These are phyloP conservation scores for Ianthella basta DNA, from an alignment of 37 sponge, comb jelly and placozoan species.

Conservation along the genomic window DNA sequence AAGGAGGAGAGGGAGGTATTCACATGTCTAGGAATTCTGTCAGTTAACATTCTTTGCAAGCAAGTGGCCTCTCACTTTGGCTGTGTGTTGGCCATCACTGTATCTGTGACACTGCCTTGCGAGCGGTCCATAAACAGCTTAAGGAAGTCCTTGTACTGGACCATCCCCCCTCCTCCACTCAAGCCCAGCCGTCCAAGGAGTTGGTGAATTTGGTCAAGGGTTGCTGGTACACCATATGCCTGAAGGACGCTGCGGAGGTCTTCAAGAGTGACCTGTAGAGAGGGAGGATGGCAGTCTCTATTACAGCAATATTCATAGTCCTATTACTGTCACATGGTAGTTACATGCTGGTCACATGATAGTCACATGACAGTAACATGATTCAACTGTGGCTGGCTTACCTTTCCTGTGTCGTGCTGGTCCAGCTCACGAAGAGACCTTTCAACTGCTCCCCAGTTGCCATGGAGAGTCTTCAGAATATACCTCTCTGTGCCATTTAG, in stretches of 20 bases:
- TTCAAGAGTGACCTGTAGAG: conserved; percentile 37
- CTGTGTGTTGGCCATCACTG: background rate
- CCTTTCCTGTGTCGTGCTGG: conserved; percentile 1
- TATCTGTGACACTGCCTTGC: conserved; percentile 23
- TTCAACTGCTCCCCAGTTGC: conserved; percentile 7
- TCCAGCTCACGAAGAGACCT: background rate
- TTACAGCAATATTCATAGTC: no score
- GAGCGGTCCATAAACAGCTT: conserved; percentile 21
- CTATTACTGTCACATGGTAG: no score
- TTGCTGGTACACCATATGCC: conserved; percentile 4
- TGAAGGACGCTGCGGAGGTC: conserved; percentile 26
- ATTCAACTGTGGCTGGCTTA: no score
- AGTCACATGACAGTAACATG: no score
- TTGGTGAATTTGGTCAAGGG: conserved; percentile 25
- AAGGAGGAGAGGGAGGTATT: no score
- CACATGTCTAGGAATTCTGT: no score
- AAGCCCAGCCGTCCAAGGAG: conserved; percentile 23
- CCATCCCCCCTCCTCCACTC: background rate
- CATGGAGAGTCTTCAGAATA: background rate
- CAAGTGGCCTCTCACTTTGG: no score
- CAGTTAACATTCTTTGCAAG: no score
- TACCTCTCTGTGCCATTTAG: background rate
- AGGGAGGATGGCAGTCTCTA: background rate
- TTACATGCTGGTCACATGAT: no score
- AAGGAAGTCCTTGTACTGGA: conserved; percentile 34